Percentiles rank a stretch among this genome's conserved stretches.
Evolutionary conservation across 2,113 vertebrate genomes (phyloP).

Genomic region (Eonycteris spelaea): DNA sequence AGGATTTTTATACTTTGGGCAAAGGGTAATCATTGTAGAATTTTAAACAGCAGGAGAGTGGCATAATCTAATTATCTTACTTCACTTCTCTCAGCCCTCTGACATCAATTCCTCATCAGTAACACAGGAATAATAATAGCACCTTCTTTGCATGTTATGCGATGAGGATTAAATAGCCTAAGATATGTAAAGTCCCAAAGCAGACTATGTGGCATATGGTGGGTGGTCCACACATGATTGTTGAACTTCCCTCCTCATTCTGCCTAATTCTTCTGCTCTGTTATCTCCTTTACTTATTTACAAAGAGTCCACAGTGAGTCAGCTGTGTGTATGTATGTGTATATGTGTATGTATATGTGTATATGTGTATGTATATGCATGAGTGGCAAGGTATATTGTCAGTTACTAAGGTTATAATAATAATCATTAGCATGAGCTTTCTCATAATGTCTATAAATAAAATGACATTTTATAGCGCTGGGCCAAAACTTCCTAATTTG

Average conservation of each 20-base stretch:
- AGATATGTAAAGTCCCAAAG: background rate
- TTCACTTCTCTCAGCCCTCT: background rate
- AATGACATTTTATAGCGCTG: background rate
- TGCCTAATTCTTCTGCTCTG: background rate
- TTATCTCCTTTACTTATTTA: background rate
- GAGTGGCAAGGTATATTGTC: background rate
- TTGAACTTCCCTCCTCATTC: background rate
- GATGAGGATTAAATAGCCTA: slow-evolving; percentile 1
- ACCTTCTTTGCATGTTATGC: background rate
- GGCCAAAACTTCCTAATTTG: background rate
- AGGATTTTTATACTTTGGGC: background rate
- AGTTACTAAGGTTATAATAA: slow-evolving; percentile 1
- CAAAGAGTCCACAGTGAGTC: background rate
- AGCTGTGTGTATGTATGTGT: background rate
- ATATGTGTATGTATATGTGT: background rate
- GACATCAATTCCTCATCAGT: background rate
- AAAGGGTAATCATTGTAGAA: background rate
- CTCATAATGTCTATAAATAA: background rate
- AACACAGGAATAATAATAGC: background rate
- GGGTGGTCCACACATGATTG: background rate
- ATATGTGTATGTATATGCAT: background rate
- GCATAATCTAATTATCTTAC: background rate
- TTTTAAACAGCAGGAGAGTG: slow-evolving; percentile 16
- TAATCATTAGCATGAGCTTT: background rate
- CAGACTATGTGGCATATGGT: background rate